Evolutionary conservation across 2,888 invertebrate species (phyloP).

Genomic region (Athalia rosae): DNA sequence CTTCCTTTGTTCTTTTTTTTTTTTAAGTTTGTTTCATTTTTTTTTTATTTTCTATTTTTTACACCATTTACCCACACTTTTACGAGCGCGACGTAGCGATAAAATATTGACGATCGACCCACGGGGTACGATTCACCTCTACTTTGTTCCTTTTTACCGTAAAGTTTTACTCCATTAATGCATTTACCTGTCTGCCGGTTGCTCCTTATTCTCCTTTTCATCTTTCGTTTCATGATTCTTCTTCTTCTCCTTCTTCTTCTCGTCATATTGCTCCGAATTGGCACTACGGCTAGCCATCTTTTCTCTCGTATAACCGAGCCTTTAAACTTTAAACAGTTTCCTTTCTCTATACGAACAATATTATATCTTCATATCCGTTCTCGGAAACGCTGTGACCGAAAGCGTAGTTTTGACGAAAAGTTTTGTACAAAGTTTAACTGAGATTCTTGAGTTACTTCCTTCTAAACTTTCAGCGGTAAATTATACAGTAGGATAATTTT

Average conservation of each 20-base stretch:
- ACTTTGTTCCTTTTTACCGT: slow-evolving; percentile 37
- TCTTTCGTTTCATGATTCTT: neutral
- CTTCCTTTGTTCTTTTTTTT: neutral
- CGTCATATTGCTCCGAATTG: no score
- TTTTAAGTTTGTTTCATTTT: neutral
- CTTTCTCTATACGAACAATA: no score
- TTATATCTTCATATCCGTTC: no score
- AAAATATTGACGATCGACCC: slow-evolving; percentile 45
- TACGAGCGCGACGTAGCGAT: slow-evolving; percentile 34
- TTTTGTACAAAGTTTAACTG: slow-evolving; percentile 3
- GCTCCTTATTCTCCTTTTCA: neutral
- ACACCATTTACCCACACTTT: slow-evolving; percentile 31
- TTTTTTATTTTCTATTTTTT: slow-evolving; percentile 2
- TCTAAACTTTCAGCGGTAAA: neutral
- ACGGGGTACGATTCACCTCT: slow-evolving; percentile 29
- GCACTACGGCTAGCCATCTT: no score
- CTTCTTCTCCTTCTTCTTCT: neutral
- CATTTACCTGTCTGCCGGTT: neutral
- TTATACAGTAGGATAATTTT: no score
- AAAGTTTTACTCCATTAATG: slow-evolving; percentile 40
- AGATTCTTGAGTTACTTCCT: slow-evolving; percentile 17
- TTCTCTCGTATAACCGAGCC: no score
- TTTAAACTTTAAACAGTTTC: no score
- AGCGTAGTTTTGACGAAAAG: neutral
- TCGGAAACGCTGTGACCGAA: neutral